phyloP scores from a whole-genome alignment of 2,113 vertebrate genomes.

The Xenus cinereus region DNA sequence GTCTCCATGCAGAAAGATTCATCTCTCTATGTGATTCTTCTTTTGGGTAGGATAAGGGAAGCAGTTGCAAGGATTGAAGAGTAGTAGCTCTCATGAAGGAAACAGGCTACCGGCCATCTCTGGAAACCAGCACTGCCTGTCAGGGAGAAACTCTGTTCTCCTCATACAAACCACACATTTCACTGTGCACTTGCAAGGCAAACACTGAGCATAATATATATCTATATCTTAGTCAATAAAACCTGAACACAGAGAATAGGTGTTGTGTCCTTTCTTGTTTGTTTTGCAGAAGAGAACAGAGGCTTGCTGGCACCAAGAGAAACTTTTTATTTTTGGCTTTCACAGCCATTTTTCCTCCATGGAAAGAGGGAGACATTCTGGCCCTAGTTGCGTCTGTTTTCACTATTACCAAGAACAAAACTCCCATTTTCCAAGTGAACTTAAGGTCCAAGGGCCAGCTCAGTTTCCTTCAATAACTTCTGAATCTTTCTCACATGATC shows the following conservation, averaged over 20 bases:
- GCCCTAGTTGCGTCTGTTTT: conserved; percentile 5
- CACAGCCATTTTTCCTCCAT: not conserved
- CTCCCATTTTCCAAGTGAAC: not conserved
- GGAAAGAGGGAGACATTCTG: not conserved
- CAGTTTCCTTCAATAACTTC: not conserved
- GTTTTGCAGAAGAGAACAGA: not conserved
- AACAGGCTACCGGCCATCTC: not conserved
- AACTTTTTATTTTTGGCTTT: not conserved
- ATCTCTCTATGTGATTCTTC: not conserved
- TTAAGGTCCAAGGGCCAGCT: not conserved
- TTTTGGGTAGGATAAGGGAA: not conserved
- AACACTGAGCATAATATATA: not conserved
- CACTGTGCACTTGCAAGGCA: not conserved
- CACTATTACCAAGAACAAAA: not conserved
- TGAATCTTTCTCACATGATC: not conserved
- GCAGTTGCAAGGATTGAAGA: not conserved
- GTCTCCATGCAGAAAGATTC: not conserved
- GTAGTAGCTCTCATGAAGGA: not conserved
- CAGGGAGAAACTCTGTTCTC: not conserved
- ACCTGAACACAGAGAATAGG: not conserved
- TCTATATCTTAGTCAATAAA: not conserved
- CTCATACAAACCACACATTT: not conserved
- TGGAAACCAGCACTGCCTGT: not conserved
- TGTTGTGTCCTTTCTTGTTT: not conserved
- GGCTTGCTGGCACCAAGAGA: not conserved